Evolutionary conservation across 2,797 vertebrate genomes (phyloP).

Genomic region (Melanotaenia parkinsoni): DNA sequence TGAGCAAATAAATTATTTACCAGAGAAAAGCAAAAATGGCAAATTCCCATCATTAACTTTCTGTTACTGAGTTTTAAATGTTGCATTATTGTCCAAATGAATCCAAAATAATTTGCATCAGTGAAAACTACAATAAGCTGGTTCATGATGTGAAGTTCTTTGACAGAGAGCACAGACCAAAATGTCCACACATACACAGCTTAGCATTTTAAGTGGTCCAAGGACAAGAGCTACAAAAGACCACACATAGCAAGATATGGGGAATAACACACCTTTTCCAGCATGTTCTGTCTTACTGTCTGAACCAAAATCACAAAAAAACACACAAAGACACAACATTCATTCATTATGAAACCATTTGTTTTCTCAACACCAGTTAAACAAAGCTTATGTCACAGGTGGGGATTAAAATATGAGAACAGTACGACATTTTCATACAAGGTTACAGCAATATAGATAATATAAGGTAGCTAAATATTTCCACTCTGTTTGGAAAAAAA

Average conservation of each 20-base stretch:
- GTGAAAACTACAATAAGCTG: too few species aligned
- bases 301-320: neutral
- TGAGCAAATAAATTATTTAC: too few species aligned
- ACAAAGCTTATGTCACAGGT: slow-evolving; percentile 15
- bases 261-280: neutral
- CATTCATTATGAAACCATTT: slow-evolving; percentile 20
- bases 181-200: neutral
- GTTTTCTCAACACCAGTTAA: neutral
- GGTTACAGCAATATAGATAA: neutral
- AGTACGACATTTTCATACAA: slow-evolving; percentile 5
- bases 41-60: too few species aligned
- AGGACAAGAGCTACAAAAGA: neutral
- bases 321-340: slow-evolving; percentile 39
- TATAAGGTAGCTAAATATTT: neutral
- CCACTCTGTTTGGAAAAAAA: too few species aligned
- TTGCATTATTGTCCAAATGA: too few species aligned
- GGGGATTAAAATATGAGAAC: slow-evolving; percentile 6
- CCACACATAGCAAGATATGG: neutral
- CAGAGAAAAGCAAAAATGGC: too few species aligned
- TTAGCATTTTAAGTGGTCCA: neutral
- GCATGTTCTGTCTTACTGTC: neutral
- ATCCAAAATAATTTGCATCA: too few species aligned
- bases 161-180: neutral
- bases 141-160: neutral
- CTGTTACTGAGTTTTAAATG: too few species aligned